Evolutionary conservation across 2,888 invertebrate genomes (phyloP).

Genomic region (Leptopilina syphax): DNA sequence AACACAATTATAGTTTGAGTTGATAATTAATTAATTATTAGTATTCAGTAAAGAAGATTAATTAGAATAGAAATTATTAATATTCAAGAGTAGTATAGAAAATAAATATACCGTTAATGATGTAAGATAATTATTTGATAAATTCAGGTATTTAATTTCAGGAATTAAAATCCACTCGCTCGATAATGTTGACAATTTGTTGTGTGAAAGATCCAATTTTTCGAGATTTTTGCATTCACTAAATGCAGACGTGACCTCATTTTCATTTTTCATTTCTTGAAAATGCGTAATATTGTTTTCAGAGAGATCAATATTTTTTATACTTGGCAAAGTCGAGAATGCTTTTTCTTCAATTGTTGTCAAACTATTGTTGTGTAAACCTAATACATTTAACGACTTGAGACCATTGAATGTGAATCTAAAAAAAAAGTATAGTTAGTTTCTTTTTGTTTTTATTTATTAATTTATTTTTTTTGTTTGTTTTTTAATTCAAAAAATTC

Average conservation of each 20-base stretch:
- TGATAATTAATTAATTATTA: too few species aligned
- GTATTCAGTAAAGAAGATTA: too few species aligned
- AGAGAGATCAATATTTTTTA: slow-evolving; percentile 79
- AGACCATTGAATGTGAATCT: slow-evolving; percentile 76
- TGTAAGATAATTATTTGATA: slow-evolving; percentile 82
- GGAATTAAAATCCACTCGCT: slow-evolving; percentile 81
- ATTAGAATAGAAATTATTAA: too few species aligned
- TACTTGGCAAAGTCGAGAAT: slow-evolving; percentile 78
- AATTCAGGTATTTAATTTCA: slow-evolving; percentile 81
- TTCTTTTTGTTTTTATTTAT: too few species aligned
- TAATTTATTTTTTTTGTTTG: too few species aligned
- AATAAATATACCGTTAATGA: slow-evolving; percentile 76
- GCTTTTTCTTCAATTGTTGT: slow-evolving; percentile 75
- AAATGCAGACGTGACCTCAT: slow-evolving; percentile 64
- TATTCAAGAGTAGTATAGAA: slow-evolving; percentile 45
- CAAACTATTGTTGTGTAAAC: slow-evolving; percentile 79
- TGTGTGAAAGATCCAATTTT: slow-evolving; percentile 81
- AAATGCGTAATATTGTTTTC: slow-evolving; percentile 77
- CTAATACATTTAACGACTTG: slow-evolving; percentile 76
- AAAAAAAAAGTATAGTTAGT: slow-evolving; percentile 9
- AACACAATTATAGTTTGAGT: too few species aligned
- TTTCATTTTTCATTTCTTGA: not conserved
- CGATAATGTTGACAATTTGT: slow-evolving; percentile 81
- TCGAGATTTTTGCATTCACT: slow-evolving; percentile 78
- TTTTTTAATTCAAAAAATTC: not conserved